Conservation (phyloP, 92 coral and sea anemone genomes). For the Epizoanthus rinbou region DNA sequence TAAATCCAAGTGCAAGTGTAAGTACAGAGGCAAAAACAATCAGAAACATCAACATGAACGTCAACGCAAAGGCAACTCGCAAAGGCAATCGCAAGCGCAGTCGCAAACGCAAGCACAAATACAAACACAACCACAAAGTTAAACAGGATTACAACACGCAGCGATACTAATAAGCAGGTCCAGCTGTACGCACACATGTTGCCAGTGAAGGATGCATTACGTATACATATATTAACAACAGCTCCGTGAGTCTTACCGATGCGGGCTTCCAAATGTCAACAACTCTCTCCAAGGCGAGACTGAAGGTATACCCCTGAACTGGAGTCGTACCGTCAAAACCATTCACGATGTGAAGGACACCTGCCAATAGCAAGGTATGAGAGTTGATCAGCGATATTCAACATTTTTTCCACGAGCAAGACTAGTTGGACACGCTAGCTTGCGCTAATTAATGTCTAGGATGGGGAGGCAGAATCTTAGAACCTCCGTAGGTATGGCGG, state of each 20-base stretch:
- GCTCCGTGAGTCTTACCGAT: constrained; percentile 52
- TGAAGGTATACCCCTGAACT: constrained; percentile 75
- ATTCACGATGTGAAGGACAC: constrained; percentile 76
- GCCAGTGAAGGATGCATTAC: no score
- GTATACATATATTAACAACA: no score
- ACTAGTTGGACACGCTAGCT: no score
- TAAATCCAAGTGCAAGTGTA: no score
- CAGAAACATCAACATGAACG: neutral
- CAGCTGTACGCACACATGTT: neutral
- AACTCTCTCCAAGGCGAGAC: constrained; percentile 38
- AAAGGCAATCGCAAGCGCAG: neutral
- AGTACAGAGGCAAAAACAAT: neutral
- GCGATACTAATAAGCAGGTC: no score
- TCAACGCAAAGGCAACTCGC: neutral
- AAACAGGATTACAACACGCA: neutral
- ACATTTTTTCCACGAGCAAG: no score
- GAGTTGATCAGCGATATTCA: neutral
- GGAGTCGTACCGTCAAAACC: constrained; percentile 51
- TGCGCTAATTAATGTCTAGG: no score
- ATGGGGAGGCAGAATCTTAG: no score
- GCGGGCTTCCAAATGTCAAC: constrained; percentile 77
- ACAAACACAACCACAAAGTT: no score
- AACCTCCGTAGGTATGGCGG: no score
- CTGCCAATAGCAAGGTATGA: constrained; percentile 45
- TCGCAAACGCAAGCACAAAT: no score